Evolutionary conservation across 2,888 invertebrate genomes (phyloP).

Genomic region (Metellina segmentata): DNA sequence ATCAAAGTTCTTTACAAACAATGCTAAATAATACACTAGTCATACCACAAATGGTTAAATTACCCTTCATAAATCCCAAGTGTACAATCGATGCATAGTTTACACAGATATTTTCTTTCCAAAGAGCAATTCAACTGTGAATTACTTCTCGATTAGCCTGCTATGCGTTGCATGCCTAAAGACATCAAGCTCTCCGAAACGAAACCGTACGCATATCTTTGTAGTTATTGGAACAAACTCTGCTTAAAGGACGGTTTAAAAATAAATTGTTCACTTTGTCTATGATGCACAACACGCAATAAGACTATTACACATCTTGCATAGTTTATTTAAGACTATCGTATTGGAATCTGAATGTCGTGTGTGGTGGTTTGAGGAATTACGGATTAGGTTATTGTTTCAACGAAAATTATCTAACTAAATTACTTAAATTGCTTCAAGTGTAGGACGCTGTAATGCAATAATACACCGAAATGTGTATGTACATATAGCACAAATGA

Average conservation of each 20-base stretch:
- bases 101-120: not conserved
- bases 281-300: not conserved
- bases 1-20: not conserved
- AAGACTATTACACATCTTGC: not conserved
- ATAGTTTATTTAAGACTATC: not conserved
- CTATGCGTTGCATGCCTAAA: not conserved
- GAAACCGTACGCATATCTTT: not conserved
- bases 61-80: not conserved
- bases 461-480: no score
- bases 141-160: not conserved
- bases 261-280: not conserved
- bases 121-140: not conserved
- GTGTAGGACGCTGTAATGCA: no score
- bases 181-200: not conserved
- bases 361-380: no score
- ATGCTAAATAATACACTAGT: not conserved
- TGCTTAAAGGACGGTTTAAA: not conserved
- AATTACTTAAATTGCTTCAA: no score
- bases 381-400: no score
- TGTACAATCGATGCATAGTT: not conserved
- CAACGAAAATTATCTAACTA: no score
- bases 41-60: not conserved
- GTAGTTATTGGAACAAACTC: not conserved
- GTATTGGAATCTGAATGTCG: no score
- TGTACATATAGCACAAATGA: no score